Evolutionary conservation across 2,113 vertebrate species (phyloP), one percentile per base, ranked within the genome.

Genomic region (Talpa occidentalis): DNA sequence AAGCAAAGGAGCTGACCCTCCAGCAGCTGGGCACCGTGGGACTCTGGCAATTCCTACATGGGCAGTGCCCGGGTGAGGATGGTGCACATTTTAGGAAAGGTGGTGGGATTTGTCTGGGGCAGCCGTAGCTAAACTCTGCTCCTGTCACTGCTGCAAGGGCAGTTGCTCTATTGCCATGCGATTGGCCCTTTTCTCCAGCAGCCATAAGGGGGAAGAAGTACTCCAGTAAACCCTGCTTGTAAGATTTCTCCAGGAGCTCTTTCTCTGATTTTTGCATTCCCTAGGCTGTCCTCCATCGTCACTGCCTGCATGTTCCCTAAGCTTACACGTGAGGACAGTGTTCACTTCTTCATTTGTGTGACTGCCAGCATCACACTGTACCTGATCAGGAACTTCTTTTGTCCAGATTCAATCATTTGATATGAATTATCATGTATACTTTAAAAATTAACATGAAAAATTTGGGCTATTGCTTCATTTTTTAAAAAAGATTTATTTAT

Each of bases 11-110:
- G 0, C 96, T 99, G 90, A 96, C 76, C 26, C 98, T 99, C 5
- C 98, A 98, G 70, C 99, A 99, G 88, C 96, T 99, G 91, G 99
- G 98, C 82, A 99, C 98, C 3, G 8, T 99, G 73, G 98, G 97
- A 42, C 97, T 99, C 83, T 98, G 98, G 83, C 99, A 99, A 52
- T 98, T 99, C 94, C 98, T 99, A 79, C 97, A 98, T 4, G 98
- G 98, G 85, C 97, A 98, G 42, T 96, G 97, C 10, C 95, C 98
- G 96, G 98, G 99, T 99, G 85, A 97, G 97, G 22, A 76, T 32
- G 24, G 30, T 2, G 1, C 10, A 24, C 37, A 6, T 56, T 42
- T 66, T 8, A 40, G 32, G 47, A 35, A 24, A 69, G 35, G 32
- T 37, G 32, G 17, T 78, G 60, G 86, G 52, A 16, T 59, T 93